Percentiles rank a stretch among this genome's conserved stretches.
phyloP scores from a whole-genome alignment of 2,113 vertebrate species.

The Pseudorhombus dupliciocellatus region DNA sequence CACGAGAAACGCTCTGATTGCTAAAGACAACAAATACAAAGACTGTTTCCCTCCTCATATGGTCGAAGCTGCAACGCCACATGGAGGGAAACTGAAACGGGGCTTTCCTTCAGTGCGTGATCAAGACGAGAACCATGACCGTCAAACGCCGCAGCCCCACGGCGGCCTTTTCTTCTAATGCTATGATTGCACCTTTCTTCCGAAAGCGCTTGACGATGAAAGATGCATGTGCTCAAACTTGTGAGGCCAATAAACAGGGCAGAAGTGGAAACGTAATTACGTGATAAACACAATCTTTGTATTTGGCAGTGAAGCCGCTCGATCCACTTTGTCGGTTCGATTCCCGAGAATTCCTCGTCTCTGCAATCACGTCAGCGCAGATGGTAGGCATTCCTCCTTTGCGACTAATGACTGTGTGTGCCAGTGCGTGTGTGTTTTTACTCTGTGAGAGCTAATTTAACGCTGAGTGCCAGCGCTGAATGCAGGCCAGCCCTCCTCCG shows the following conservation, averaged over 20 bases:
- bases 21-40: constrained; percentile 9
- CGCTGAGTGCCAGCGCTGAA: constrained; percentile 37
- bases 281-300: constrained; percentile 66
- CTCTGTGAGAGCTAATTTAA: constrained; percentile 55
- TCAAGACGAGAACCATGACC: neutral
- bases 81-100: neutral
- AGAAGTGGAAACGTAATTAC: constrained; percentile 69
- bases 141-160: constrained; percentile 16
- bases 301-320: constrained; percentile 43
- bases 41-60: neutral
- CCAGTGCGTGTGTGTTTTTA: constrained; percentile 38
- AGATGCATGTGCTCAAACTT: constrained; percentile 50
- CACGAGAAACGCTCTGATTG: constrained; percentile 4
- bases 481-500: constrained; percentile 26
- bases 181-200: constrained; percentile 40
- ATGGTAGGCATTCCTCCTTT: constrained; percentile 66
- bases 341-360: constrained; percentile 56
- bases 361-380: constrained; percentile 64
- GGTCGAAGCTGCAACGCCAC: constrained; percentile 6
- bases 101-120: constrained; percentile 17
- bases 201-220: constrained; percentile 45
- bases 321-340: constrained; percentile 55
- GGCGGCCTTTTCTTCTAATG: constrained; percentile 16
- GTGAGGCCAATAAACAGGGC: constrained; percentile 59
- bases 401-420: constrained; percentile 53